These are phyloP conservation scores for Luperina testacea DNA, from an alignment of 2,888 invertebrate species.

Conservation along the genomic window DNA sequence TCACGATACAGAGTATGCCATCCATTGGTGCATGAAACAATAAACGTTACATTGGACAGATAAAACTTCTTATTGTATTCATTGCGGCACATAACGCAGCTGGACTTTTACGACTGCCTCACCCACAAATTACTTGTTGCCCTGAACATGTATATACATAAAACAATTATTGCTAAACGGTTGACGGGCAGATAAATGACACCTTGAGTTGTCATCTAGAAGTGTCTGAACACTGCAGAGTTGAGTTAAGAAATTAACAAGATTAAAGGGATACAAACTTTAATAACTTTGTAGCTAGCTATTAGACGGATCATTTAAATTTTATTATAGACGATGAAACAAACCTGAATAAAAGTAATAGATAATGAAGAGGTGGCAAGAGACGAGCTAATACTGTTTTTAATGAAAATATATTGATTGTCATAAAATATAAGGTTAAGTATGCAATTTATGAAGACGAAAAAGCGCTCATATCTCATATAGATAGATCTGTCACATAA, in stretches of 20 bases:
- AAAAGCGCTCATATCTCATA: neutral
- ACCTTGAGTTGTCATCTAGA: constrained; percentile 40
- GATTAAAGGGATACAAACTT: constrained; percentile 14
- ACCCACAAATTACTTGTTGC: constrained; percentile 71
- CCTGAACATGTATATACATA: constrained; percentile 67
- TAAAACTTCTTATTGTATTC: constrained; percentile 72
- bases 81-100: constrained; percentile 74
- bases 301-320: neutral
- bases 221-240: constrained; percentile 21
- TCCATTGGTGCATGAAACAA: constrained; percentile 61
- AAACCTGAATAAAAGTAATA: neutral
- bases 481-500: neutral
- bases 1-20: constrained; percentile 45
- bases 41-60: constrained; percentile 68
- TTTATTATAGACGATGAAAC: neutral
- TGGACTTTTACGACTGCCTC: constrained; percentile 74
- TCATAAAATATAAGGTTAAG: neutral
- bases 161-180: constrained; percentile 61
- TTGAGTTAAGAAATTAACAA: constrained; percentile 36
- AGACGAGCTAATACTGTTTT: neutral
- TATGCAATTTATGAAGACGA: neutral
- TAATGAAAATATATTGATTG: neutral
- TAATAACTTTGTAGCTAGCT: constrained; percentile 12
- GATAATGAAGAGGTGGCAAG: neutral
- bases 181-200: constrained; percentile 34